Conservation (phyloP, 2,797 vertebrate species). For the Sebastes kiyomatsui region DNA sequence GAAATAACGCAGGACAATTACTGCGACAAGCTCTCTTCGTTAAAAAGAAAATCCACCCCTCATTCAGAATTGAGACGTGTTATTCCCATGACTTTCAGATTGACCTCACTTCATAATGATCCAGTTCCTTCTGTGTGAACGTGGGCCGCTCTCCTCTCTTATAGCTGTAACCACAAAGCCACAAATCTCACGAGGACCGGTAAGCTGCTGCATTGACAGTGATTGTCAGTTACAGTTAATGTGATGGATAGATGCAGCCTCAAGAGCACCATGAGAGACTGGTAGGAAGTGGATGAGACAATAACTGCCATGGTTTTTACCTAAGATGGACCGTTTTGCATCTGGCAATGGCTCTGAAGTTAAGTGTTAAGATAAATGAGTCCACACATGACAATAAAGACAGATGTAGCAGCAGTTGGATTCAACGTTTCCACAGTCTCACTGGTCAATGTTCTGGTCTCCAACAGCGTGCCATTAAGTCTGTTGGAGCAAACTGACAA, state of each 20-base stretch:
- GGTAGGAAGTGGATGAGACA: neutral
- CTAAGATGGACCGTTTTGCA: neutral
- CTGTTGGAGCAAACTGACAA: conserved; percentile 37
- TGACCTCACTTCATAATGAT: conserved; percentile 49
- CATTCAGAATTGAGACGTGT: conserved; percentile 14
- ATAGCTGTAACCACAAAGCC: conserved; percentile 23
- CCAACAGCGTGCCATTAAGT: conserved; percentile 33
- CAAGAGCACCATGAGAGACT: conserved; percentile 1
- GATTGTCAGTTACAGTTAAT: conserved; percentile 60
- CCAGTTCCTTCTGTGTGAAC: conserved; percentile 12
- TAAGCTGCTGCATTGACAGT: conserved; percentile 47
- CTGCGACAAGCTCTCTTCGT: conserved; percentile 61
- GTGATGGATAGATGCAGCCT: conserved; percentile 48
- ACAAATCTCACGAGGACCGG: conserved; percentile 35
- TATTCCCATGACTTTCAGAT: conserved; percentile 52
- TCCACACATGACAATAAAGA: neutral
- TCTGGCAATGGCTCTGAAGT: neutral
- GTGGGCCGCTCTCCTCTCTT: conserved; percentile 8
- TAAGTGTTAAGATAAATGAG: neutral
- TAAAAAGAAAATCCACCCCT: conserved; percentile 46
- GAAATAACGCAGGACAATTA: conserved; percentile 64
- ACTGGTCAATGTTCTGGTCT: conserved; percentile 2
- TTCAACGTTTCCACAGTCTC: conserved; percentile 24
- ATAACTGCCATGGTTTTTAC: neutral
- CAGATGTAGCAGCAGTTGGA: conserved; percentile 10